Base-by-base conservation (phyloP, 2,797 vertebrate species). In the Smutsia temminckii region DNA sequence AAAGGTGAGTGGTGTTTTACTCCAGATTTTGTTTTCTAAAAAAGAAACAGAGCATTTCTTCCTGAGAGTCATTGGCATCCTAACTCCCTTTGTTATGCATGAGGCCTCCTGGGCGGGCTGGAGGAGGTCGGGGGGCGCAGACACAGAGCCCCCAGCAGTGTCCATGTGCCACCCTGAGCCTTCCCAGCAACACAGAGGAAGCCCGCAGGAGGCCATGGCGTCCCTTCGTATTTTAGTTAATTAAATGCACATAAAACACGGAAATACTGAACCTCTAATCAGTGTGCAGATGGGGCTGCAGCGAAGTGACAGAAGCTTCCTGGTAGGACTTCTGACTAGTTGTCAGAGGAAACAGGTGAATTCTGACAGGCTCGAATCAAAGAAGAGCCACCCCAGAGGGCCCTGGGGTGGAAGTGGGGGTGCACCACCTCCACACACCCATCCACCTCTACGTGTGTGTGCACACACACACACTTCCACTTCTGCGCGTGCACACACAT, bases 171-270 rank as follows among this genome's bases (percentile, higher is more conserved):
- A 4, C 59, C 34, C 14, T 3, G 1, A 51, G 17, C 37, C 6
- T 32, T 40, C 25, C 37, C 55, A 71, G 21, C 25, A 1, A 57
- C 13, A 59, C 23, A 3, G 14, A 37, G 1, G 16, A 81, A 34
- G 13, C 29, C 42, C 46, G 40, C 20, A 11, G 34, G 21, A 16
- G 32, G 40, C 21, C 4, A 61, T 0, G 0, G 9, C 2, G 4
- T 42, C 42, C 27, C 37, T 88, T 80, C 4, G 9, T 46, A 37
- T 29, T 79, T 80, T 59, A 59, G 75, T 57, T 75, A 81, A 81
- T 77, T 69, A 78, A 74, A 55, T 12, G 37, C 27, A 61, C 8
- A 13, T 51, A 29, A 91, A 49, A 91, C 68, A 46, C 61, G 61
- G 49, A 17, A 7, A 40, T 9, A 46, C 8, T 1, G 74, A 53